Percentiles rank a stretch among this genome's conserved stretches.
Conservation (phyloP, 2,888 invertebrate genomes). For the Phengaris arion region DNA sequence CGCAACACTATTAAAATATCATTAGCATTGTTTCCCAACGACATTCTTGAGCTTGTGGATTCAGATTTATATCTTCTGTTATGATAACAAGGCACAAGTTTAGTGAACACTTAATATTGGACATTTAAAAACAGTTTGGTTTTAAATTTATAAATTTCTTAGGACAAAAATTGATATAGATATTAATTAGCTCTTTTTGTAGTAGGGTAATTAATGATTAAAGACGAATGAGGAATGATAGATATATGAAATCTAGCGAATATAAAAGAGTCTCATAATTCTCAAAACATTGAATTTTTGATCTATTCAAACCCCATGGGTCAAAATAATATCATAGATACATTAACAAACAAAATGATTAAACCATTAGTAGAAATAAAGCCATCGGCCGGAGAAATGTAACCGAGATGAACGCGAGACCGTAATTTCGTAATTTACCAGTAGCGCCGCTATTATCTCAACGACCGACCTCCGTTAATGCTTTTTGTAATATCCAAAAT, state of each 20-base stretch:
- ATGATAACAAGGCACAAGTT: not conserved
- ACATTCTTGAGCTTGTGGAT: slow-evolving; percentile 6
- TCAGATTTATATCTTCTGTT: slow-evolving; percentile 5
- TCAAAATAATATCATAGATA: slow-evolving; percentile 10
- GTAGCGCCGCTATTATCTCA: slow-evolving; percentile 51
- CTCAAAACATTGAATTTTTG: not conserved
- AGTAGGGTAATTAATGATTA: no score
- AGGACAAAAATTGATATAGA: no score
- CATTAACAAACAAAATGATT: not conserved
- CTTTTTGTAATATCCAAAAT: slow-evolving; percentile 4
- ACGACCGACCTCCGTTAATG: slow-evolving; percentile 39
- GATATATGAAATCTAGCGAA: not conserved
- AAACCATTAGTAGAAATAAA: slow-evolving; percentile 4
- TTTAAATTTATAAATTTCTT: no score
- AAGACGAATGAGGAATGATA: no score
- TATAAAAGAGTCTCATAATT: not conserved
- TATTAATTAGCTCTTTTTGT: no score
- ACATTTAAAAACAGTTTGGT: no score
- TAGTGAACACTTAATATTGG: not conserved
- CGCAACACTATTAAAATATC: slow-evolving; percentile 22
- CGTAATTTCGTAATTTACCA: slow-evolving; percentile 52
- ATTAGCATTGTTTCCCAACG: slow-evolving; percentile 20
- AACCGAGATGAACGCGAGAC: slow-evolving; percentile 20
- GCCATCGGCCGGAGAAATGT: slow-evolving; percentile 1
- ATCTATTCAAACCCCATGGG: not conserved